Base-by-base conservation (phyloP, 2,113 vertebrate genomes). In the Paratilapia polleni region DNA sequence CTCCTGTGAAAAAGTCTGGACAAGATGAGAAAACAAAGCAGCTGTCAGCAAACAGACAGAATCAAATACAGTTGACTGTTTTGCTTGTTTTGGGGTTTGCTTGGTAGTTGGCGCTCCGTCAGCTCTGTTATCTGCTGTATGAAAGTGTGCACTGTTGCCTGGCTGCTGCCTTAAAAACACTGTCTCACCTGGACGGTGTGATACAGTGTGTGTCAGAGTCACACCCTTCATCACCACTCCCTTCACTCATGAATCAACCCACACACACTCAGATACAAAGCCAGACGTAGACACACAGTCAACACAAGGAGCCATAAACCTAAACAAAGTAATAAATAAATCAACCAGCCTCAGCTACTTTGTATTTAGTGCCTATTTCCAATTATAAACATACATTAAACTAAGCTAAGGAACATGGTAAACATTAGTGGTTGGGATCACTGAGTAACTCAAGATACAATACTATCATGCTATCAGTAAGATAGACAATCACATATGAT, bases 161-260 rank as follows among this genome's bases (percentile, higher is more conserved):
- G 63, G 60, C 70, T 64, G 61, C 59, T 68, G 77, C 81, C 92
- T 96, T 97, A 97, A 95, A 96, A 95, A 92, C 80, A 78, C 2
- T 9, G 91, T 88, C 95, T 96, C 95, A 97, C 97, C 97, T 97
- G 95, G 81, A 56, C 83, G 81, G 91, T 89, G 89, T 91, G 94
- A 96, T 92, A 92, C 94, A 95, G 92, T 79, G 84, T 97, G 97
- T 96, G 97, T 97, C 97, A 97, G 96, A 95, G 76, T 82, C 97
- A 95, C 97, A 88, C 97, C 97, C 96, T 93, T 56, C 73, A 24
- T 14, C n/a, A 56, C 91, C 94, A 89, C 94, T 87, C 95, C 94
- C 92, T 92, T 22, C 61, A 19, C 43, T 36, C 56, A 77, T 94
- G 90, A 94, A 91, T 93, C 92, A 94, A 89, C 87, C 82, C 57